Conservation (phyloP, 1,140 invertebrate species). For the Drosophila setifemur region DNA sequence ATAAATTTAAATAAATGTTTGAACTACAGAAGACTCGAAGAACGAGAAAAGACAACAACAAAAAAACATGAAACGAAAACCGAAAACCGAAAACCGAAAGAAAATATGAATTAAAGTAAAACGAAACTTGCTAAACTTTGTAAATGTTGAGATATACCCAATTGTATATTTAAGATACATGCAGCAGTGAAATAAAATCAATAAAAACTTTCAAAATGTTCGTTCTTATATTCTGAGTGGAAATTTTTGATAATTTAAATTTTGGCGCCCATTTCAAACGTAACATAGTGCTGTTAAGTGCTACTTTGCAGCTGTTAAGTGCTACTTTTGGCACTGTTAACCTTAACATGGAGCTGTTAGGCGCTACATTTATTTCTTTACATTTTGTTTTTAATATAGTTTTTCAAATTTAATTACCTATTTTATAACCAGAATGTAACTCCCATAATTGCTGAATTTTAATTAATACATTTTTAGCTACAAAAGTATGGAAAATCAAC, state of each 20-base stretch:
- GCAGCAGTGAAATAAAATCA: constrained; percentile 54
- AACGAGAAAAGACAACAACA: constrained; percentile 17
- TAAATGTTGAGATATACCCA: constrained; percentile 75
- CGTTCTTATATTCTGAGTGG: constrained; percentile 3
- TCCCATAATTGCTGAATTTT: too few species aligned
- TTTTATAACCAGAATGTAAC: too few species aligned
- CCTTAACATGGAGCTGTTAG: neutral
- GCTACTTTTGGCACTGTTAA: neutral
- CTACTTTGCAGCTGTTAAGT: too few species aligned
- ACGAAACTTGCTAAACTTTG: constrained; percentile 52
- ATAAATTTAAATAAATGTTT: constrained; percentile 67
- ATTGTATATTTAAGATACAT: constrained; percentile 69
- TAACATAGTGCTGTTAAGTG: neutral
- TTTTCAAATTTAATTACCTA: too few species aligned
- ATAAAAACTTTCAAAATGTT: constrained; percentile 68
- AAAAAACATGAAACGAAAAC: neutral
- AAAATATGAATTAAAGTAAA: constrained; percentile 18
- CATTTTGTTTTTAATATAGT: neutral
- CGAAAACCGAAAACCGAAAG: too few species aligned
- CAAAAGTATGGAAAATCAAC: too few species aligned
- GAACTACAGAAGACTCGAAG: too few species aligned
- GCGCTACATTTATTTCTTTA: neutral
- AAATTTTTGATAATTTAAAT: constrained; percentile 7
- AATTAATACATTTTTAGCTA: too few species aligned
- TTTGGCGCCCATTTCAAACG: neutral